These are phyloP conservation scores for Dione juno DNA, from an alignment of 2,888 invertebrate species.

Conservation along the genomic window DNA sequence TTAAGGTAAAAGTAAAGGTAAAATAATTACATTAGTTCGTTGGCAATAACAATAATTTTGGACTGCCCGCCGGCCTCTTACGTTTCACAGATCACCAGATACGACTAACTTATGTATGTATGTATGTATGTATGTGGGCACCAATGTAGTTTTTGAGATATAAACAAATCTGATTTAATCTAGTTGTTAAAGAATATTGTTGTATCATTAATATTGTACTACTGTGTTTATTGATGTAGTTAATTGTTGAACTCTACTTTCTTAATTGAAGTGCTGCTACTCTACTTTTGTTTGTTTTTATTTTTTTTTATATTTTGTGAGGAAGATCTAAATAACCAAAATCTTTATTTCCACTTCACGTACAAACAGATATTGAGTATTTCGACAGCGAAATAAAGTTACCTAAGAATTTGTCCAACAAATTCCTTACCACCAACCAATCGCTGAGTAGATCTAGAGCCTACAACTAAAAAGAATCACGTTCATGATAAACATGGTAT, in stretches of 20 bases:
- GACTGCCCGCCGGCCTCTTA: conserved; percentile 61
- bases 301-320: no score
- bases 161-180: conserved; percentile 33
- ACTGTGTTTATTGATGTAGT: conserved; percentile 7
- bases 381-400: no score
- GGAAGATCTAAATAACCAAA: no score
- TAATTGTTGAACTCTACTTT: no score
- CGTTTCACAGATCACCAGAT: conserved; percentile 80
- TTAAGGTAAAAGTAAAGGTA: conserved; percentile 51
- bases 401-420: no score
- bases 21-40: conserved; percentile 72
- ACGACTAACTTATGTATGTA: conserved; percentile 61
- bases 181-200: conserved; percentile 7
- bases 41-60: conserved; percentile 80
- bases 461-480: no score
- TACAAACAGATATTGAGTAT: no score
- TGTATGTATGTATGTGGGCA: conserved; percentile 9
- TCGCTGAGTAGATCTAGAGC: no score
- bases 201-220: conserved; percentile 3
- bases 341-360: no score
- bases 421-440: no score
- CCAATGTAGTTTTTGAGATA: conserved; percentile 38
- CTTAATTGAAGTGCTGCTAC: no score
- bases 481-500: no score
- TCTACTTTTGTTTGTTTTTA: neutral